Evolutionary conservation across 92 coral and sea anemone genomes (phyloP), one percentile per base, ranked within the genome.

Genomic region (Virgularia gustaviana): DNA sequence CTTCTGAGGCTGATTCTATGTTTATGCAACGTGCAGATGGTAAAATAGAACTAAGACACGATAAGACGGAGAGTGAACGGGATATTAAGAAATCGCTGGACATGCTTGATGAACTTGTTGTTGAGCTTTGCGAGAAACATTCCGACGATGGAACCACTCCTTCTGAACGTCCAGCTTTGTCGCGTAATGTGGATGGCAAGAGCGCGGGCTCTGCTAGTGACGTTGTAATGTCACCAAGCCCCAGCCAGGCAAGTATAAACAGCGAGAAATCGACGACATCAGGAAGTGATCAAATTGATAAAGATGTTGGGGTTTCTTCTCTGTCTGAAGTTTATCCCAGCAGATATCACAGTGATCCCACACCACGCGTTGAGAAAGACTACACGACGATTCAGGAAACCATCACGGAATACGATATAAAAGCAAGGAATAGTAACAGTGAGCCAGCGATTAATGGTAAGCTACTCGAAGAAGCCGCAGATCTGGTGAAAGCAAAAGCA

Each of bases 311-410:
- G 25, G 36, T 64, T 19, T 78, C 70, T 72, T 77, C 79, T 63
- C 57, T 77, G 23, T 23, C 76, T 8, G 79, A 67, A 39, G 71
- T 62, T 37, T 72, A 72, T 6, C 87, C 85, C 51, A 59, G 73
- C 45, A 73, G 99, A 42, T 94, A 91, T 22, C 99, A 87, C 47
- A 94, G 99, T 62, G 99, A 94, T 62, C 99, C 96, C 15, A 89
- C 85, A 68, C 79, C 71, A 29, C 94, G 96, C 32, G 83, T 80
- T 28, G 66, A 76, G 54, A 83, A 88, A 58, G 95, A 86, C 56
- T 82, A 83, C 44, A 81, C 83, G 8, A 84, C 85, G 7, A 80
- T 94, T 27, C 81, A 85, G 9, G 91, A 94, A 36, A 84, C 99
- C 20, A 86, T 94, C 20, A 86, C 96, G 5, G 96, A 90, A 55